These are phyloP conservation scores for Teleogryllus occipitalis DNA, from an alignment of 1,140 invertebrate genomes.

Conservation along the genomic window DNA sequence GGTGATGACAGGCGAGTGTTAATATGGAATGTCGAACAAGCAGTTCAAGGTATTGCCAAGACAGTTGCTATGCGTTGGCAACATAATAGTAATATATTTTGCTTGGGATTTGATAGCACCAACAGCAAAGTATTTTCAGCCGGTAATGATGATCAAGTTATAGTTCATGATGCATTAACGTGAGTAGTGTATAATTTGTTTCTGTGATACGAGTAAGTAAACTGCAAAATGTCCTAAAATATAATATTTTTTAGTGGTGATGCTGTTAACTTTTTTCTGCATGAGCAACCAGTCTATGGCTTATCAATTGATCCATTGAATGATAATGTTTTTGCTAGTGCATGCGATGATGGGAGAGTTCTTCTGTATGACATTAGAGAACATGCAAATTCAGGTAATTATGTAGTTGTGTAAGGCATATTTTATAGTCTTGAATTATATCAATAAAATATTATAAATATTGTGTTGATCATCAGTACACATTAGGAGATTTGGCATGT, in stretches of 20 bases:
- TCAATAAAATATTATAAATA: neutral
- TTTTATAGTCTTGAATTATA: neutral
- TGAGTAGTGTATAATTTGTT: conserved; percentile 38
- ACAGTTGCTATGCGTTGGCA: conserved; percentile 68
- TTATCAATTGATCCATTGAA: conserved; percentile 77
- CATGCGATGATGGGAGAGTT: conserved; percentile 82
- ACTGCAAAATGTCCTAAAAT: conserved; percentile 20
- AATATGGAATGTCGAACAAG: conserved; percentile 77
- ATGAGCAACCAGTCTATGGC: conserved; percentile 84
- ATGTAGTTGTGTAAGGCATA: neutral
- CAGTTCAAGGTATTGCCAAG: conserved; percentile 51
- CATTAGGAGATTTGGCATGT: neutral
- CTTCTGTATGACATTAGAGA: conserved; percentile 76
- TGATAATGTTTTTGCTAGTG: conserved; percentile 74
- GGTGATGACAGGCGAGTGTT: conserved; percentile 87
- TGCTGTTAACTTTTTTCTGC: conserved; percentile 65
- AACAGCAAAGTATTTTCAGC: conserved; percentile 82
- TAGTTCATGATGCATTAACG: conserved; percentile 75
- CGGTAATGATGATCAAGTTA: conserved; percentile 89
- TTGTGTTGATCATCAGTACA: neutral
- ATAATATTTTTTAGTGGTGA: conserved; percentile 45
- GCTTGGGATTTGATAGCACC: conserved; percentile 71
- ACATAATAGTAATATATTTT: conserved; percentile 90
- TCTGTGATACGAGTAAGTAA: neutral
- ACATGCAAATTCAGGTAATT: conserved; percentile 44